Evolutionary conservation across 2,888 invertebrate species (phyloP), one percentile per base, ranked within the genome.

Genomic region (Ophonus ardosiacus): DNA sequence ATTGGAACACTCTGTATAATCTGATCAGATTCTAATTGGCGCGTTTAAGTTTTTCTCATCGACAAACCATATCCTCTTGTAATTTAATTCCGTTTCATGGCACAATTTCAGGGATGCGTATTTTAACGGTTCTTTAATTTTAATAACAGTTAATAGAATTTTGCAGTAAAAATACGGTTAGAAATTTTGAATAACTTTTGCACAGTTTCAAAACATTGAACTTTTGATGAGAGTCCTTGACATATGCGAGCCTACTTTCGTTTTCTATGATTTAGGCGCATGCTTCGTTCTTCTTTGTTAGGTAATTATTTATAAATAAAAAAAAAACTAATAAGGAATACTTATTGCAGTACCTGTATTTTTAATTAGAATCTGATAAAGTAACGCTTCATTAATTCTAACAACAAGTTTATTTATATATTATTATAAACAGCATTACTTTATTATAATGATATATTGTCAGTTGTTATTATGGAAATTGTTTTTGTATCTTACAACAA

Each of bases 61-160:
- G 59, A 59, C 15, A 59, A 59, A 59, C 17, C 59, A 59, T 59
- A 59, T 59, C 59, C 59, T 59, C 59, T 59, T 59, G 15, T 7
- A 79, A 31, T 79, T 61, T 17, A 79, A 38, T 31, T 79, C 79
- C 79, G 31, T 79, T 79, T 57, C 57, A 15, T 31, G 79, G 61
- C 79, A 79, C 31, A 59, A 18, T 59, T 31, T 61, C 38, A 79
- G 43, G 59, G 79, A 79, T 59, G 38, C 38, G 38, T 59, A 79
- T 21, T 59, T 79, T 79, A 79, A 79, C 79, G 79, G 79, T 79
- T 57, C 59, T 31, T 79, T 79, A 59, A 79, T 79, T 79, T 79
- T 59, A 79, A 79, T 79, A 79, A 79, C 79, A 59, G 79, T 79
- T 57, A 57, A 78, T 78, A 78, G 18, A 51, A 17, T 57, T 78